These are phyloP conservation scores for Monodelphis domestica DNA, from an alignment of 2,797 vertebrate species.

Conservation along the genomic window DNA sequence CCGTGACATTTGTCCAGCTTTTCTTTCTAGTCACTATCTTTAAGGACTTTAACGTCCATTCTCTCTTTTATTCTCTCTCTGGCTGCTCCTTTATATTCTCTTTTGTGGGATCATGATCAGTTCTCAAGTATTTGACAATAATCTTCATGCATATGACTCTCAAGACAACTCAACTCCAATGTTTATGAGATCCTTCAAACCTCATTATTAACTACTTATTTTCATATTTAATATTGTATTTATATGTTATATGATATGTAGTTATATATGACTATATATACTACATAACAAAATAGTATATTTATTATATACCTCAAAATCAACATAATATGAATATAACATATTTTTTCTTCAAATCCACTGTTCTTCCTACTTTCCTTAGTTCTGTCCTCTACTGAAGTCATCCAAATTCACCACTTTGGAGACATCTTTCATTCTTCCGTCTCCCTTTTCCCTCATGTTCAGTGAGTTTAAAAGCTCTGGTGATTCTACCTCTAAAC, in stretches of 20 bases:
- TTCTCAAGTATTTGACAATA: background rate
- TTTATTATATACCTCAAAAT: background rate
- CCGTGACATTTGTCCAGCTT: background rate
- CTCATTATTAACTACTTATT: background rate
- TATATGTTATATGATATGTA: too few relatives aligned
- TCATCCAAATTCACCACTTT: background rate
- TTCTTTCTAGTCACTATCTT: background rate
- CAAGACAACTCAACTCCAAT: background rate
- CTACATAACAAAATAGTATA: too few relatives aligned
- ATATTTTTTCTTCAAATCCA: background rate
- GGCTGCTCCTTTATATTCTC: background rate
- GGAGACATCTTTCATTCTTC: background rate
- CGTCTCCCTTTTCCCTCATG: background rate
- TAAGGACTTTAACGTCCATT: background rate
- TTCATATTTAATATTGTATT: too few relatives aligned
- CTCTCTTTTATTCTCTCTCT: background rate
- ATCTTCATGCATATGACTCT: background rate
- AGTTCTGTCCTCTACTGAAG: background rate
- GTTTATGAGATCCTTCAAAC: background rate
- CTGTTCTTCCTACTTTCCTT: background rate
- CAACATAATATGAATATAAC: background rate
- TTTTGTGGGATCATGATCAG: background rate
- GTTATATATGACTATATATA: too few relatives aligned
- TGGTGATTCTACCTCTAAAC: background rate
- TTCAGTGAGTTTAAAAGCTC: background rate